phyloP scores from a whole-genome alignment of 1,140 invertebrate species.

The Calliopsis andreniformis region DNA sequence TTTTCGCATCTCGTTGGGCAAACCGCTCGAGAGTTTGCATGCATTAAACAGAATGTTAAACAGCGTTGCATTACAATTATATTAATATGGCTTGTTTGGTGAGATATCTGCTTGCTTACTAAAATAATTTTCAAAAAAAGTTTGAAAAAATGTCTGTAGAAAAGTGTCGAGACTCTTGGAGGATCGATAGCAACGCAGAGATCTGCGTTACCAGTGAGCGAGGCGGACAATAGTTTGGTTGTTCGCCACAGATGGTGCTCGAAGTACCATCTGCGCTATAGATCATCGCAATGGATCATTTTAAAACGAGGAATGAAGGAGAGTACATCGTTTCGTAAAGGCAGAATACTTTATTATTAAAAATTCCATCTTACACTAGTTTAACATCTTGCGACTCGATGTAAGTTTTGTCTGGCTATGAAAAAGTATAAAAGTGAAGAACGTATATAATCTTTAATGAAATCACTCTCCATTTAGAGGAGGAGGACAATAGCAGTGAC shows the following conservation, averaged over 20 bases:
- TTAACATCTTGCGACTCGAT: no score
- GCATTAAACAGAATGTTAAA: background rate
- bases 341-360: background rate
- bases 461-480: slow-evolving; percentile 23
- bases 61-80: no score
- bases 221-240: background rate
- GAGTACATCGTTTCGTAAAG: background rate
- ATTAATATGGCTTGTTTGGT: no score
- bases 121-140: background rate
- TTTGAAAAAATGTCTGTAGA: no score
- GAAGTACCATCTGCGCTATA: background rate
- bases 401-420: no score
- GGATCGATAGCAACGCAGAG: slow-evolving; percentile 18
- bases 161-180: no score
- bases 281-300: slow-evolving; percentile 1
- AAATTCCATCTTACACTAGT: background rate
- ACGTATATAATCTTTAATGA: no score
- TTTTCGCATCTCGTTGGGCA: background rate
- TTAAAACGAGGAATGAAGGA: background rate
- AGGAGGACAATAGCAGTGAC: slow-evolving; percentile 53
- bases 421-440: no score
- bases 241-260: background rate
- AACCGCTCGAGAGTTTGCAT: background rate
- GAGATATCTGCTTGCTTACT: no score
- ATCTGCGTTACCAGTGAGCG: background rate